phyloP scores from a whole-genome alignment of 2,888 invertebrate species.

The Phanerotoma sp. region DNA sequence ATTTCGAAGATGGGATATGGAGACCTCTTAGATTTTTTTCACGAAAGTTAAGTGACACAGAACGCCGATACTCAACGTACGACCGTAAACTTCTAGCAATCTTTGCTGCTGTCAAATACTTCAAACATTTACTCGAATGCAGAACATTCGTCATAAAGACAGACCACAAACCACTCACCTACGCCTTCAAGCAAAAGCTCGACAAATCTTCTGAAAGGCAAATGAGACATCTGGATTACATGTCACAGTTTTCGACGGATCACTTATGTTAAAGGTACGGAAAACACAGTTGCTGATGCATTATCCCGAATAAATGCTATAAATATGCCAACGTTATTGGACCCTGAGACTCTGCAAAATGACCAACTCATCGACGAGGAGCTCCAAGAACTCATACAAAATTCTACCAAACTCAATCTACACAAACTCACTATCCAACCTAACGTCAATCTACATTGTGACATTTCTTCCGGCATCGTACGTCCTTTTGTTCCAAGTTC shows the following conservation, averaged over 20 bases:
- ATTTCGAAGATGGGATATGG: slow-evolving; percentile 12
- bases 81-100: slow-evolving; percentile 31
- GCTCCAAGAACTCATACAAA: slow-evolving; percentile 6
- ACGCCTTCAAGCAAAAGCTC: slow-evolving; percentile 18
- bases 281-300: slow-evolving; percentile 33
- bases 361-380: slow-evolving; percentile 26
- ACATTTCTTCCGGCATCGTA: slow-evolving; percentile 14
- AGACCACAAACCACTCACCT: slow-evolving; percentile 26
- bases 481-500: slow-evolving; percentile 30
- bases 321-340: slow-evolving; percentile 23
- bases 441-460: slow-evolving; percentile 15
- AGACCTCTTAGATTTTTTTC: slow-evolving; percentile 38
- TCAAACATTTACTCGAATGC: slow-evolving; percentile 24
- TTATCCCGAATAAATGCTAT: slow-evolving; percentile 26
- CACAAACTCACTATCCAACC: not conserved
- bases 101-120: slow-evolving; percentile 13
- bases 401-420: too few species aligned
- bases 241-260: slow-evolving; percentile 28
- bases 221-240: slow-evolving; percentile 24
- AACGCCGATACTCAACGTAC: slow-evolving; percentile 27
- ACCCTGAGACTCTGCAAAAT: slow-evolving; percentile 21
- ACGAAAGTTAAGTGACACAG: slow-evolving; percentile 23
- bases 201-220: slow-evolving; percentile 31
- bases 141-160: slow-evolving; percentile 21
- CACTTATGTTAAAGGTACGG: slow-evolving; percentile 23